Conservation (phyloP, 2,113 vertebrate species). For the Poecilia latipinna region DNA sequence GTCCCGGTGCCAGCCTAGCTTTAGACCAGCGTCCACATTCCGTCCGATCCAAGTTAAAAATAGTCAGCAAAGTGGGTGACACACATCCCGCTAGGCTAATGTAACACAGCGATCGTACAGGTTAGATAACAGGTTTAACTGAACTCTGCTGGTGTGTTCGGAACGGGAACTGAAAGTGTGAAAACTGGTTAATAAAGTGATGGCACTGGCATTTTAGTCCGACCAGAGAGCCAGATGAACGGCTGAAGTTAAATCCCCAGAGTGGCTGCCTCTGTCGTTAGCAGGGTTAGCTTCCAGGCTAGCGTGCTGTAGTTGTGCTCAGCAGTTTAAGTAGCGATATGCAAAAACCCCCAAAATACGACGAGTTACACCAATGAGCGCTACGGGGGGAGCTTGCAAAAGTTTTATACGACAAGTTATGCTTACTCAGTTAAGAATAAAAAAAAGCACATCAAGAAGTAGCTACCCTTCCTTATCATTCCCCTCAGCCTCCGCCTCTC, state of each 20-base stretch:
- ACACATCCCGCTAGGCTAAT: conserved; percentile 69
- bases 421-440: not conserved
- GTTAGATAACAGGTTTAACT: conserved; percentile 41
- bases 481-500: conserved; percentile 50
- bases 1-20: conserved; percentile 36
- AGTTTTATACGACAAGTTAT: not conserved
- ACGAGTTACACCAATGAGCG: not conserved
- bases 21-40: conserved; percentile 62
- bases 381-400: not conserved
- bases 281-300: conserved; percentile 66
- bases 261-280: conserved; percentile 48
- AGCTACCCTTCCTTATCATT: conserved; percentile 18
- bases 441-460: not conserved
- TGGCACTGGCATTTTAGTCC: not conserved
- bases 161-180: not conserved
- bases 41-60: conserved; percentile 75
- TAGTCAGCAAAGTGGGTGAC: conserved; percentile 76
- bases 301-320: conserved; percentile 30
- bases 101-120: conserved; percentile 55
- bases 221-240: not conserved
- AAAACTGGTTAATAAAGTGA: not conserved
- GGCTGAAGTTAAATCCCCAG: conserved; percentile 13
- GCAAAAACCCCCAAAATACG: not conserved
- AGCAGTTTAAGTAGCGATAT: conserved; percentile 22
- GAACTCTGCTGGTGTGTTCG: not conserved